These are phyloP conservation scores for Ciconia nigra DNA, from an alignment of 2,797 vertebrate species.

Conservation along the genomic window DNA sequence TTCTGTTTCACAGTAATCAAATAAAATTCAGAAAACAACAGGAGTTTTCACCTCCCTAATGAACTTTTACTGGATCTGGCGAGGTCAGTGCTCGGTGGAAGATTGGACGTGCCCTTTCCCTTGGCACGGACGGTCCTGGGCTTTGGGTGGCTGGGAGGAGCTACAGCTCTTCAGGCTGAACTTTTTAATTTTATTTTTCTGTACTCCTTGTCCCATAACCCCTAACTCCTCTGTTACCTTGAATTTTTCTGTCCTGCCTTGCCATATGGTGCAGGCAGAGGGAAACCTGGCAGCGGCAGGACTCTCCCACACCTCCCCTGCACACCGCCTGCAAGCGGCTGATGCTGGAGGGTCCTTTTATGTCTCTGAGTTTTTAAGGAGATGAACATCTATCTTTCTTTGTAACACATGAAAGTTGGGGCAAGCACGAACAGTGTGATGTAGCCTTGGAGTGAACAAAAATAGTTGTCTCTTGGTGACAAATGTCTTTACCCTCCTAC, in stretches of 20 bases:
- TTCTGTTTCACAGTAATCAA: constrained; percentile 25
- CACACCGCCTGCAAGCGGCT: neutral
- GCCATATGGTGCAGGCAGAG: neutral
- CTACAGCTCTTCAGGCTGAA: neutral
- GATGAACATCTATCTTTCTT: neutral
- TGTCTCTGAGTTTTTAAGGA: neutral
- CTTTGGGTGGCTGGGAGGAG: neutral
- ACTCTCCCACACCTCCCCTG: neutral
- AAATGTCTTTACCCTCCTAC: neutral
- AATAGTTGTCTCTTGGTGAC: neutral
- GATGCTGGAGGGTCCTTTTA: neutral
- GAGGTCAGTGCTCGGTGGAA: neutral
- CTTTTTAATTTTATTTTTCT: neutral
- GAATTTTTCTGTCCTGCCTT: neutral
- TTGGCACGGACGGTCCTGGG: fast-evolving
- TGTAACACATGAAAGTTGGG: neutral
- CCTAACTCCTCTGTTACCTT: neutral
- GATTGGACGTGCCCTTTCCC: neutral
- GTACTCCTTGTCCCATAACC: neutral
- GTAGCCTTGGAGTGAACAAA: neutral
- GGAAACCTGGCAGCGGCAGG: neutral
- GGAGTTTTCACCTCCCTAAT: constrained; percentile 10
- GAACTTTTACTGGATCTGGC: neutral
- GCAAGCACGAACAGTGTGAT: neutral
- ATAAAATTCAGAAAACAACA: neutral